phyloP scores from a whole-genome alignment of 2,888 invertebrate species.

The Nymphalis urticae region DNA sequence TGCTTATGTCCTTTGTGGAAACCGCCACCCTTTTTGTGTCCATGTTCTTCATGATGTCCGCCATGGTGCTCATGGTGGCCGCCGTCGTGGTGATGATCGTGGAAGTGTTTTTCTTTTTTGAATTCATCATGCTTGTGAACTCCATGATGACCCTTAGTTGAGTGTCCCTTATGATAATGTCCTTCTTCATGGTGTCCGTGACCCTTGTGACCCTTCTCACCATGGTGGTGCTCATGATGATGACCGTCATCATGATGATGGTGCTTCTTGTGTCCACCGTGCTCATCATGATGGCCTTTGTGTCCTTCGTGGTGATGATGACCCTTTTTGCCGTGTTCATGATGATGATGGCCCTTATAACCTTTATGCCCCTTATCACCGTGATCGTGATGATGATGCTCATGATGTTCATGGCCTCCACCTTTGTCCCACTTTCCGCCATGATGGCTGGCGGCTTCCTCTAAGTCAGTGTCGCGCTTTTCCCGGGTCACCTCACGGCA shows the following conservation, averaged over 20 bases:
- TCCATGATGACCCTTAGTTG: slow-evolving; percentile 92
- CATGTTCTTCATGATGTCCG: slow-evolving; percentile 88
- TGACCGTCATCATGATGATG: slow-evolving; percentile 86
- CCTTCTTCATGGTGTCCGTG: slow-evolving; percentile 81
- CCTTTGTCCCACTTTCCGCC: slow-evolving; percentile 81
- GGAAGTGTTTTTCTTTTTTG: slow-evolving; percentile 93
- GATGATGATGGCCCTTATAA: slow-evolving; percentile 85
- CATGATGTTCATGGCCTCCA: slow-evolving; percentile 85
- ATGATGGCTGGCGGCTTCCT: slow-evolving; percentile 74
- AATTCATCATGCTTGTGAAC: slow-evolving; percentile 92
- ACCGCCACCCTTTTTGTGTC: slow-evolving; percentile 90
- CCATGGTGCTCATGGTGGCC: slow-evolving; percentile 91
- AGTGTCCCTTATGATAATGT: slow-evolving; percentile 91
- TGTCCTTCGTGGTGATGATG: slow-evolving; percentile 87
- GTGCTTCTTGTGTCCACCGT: slow-evolving; percentile 84
- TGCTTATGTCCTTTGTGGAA: slow-evolving; percentile 91
- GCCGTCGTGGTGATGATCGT: slow-evolving; percentile 90
- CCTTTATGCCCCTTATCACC: slow-evolving; percentile 88
- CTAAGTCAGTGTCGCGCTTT: slow-evolving; percentile 78
- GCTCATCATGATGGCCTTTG: slow-evolving; percentile 83
- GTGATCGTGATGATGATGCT: slow-evolving; percentile 83
- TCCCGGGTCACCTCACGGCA: slow-evolving; percentile 77
- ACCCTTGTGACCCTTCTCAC: slow-evolving; percentile 85
- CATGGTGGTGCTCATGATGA: slow-evolving; percentile 84
- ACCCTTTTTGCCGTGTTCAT: slow-evolving; percentile 86